A percentile compares a stretch with the other conserved stretches of the same genome.
phyloP scores from a whole-genome alignment of 2,113 vertebrate genomes.

The Galeopterus variegatus region DNA sequence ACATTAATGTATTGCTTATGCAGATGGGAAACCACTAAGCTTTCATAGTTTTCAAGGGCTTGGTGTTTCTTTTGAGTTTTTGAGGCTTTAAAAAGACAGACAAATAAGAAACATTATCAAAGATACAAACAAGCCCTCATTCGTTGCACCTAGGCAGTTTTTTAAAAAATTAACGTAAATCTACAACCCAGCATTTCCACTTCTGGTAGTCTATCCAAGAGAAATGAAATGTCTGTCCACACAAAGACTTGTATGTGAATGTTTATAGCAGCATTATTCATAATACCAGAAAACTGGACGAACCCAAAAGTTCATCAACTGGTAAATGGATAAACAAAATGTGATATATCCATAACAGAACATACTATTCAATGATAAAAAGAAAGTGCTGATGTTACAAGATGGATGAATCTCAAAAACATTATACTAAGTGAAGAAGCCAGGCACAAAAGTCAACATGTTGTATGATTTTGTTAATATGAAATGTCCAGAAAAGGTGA shows the following conservation, averaged over 20 bases:
- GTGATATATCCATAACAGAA: not conserved
- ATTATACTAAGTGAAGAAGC: not conserved
- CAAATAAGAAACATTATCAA: not conserved
- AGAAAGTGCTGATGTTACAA: not conserved
- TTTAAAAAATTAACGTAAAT: slow-evolving; percentile 32
- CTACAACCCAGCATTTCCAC: not conserved
- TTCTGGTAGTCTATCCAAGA: not conserved
- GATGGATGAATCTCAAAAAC: not conserved
- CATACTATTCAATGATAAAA: not conserved
- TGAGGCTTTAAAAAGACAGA: slow-evolving; percentile 32
- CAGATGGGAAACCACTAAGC: not conserved
- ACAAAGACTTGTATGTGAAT: not conserved
- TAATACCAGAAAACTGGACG: not conserved
- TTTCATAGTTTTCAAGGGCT: slow-evolving; percentile 14
- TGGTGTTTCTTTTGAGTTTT: slow-evolving; percentile 53
- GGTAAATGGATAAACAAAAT: not conserved
- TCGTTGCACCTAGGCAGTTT: not conserved
- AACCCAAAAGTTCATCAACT: not conserved
- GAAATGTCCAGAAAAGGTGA: not conserved
- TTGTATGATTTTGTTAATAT: not conserved
- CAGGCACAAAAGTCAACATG: not conserved
- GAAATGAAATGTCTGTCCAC: not conserved
- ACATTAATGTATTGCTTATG: slow-evolving; percentile 1
- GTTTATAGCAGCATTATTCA: not conserved
- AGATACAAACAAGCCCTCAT: slow-evolving; percentile 1